These are phyloP conservation scores for Galeruca laticollis DNA, from an alignment of 2,888 invertebrate genomes.

Conservation along the genomic window DNA sequence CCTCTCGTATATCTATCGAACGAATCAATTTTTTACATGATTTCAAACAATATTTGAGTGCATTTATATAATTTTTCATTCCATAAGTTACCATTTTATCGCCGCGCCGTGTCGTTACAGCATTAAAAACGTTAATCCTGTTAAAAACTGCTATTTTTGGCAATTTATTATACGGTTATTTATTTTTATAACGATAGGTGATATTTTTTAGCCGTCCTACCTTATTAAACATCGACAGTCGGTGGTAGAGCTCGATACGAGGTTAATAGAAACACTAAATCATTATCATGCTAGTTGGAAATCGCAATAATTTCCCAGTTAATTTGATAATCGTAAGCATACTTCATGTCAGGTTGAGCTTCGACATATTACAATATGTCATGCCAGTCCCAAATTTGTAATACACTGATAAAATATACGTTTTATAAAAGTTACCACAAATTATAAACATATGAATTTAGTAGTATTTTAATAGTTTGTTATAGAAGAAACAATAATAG, in stretches of 20 bases:
- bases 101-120: neutral
- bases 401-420: conserved; percentile 7
- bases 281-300: conserved; percentile 26
- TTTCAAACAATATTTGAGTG: too few species aligned
- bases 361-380: conserved; percentile 36
- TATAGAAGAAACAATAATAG: too few species aligned
- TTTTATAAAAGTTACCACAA: too few species aligned
- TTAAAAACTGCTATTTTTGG: neutral
- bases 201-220: conserved; percentile 5
- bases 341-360: conserved; percentile 32
- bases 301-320: conserved; percentile 35
- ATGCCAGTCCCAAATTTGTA: conserved; percentile 20
- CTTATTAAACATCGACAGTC: conserved; percentile 16
- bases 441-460: too few species aligned
- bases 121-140: neutral
- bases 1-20: too few species aligned
- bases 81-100: too few species aligned
- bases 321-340: conserved; percentile 36
- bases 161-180: conserved; percentile 1
- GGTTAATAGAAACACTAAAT: conserved; percentile 33
- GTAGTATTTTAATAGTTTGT: too few species aligned
- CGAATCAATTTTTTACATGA: too few species aligned
- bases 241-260: conserved; percentile 26
- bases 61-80: too few species aligned
- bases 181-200: neutral